phyloP scores from a whole-genome alignment of 2,797 vertebrate genomes.

The Gymnothorax javanicus region DNA sequence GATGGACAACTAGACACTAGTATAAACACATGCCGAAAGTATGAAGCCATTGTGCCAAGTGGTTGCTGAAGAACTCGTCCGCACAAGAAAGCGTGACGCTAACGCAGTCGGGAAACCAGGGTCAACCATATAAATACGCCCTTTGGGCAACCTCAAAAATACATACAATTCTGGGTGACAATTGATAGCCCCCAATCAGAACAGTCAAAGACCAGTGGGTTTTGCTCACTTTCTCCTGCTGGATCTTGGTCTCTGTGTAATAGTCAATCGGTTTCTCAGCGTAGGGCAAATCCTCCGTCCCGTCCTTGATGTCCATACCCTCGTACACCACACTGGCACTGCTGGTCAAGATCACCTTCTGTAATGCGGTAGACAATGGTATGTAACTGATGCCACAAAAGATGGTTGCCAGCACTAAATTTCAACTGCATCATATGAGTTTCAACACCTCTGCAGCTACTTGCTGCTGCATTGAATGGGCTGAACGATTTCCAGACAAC shows the following conservation, averaged over 20 bases:
- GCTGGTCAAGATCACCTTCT: conserved; percentile 95
- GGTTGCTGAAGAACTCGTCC: too few species aligned
- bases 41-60: too few species aligned
- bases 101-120: too few species aligned
- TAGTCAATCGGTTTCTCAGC: conserved; percentile 91
- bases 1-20: too few species aligned
- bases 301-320: conserved; percentile 89
- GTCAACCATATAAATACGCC: too few species aligned
- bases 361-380: not conserved
- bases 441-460: not conserved
- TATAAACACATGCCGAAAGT: too few species aligned
- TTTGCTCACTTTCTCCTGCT: conserved; percentile 85
- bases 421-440: too few species aligned
- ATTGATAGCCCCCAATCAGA: not conserved
- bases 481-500: too few species aligned
- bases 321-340: conserved; percentile 97
- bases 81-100: too few species aligned
- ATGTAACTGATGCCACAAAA: not conserved
- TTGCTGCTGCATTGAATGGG: not conserved
- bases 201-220: not conserved
- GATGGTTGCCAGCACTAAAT: not conserved
- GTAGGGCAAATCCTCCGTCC: conserved; percentile 84
- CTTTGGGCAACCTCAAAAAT: too few species aligned
- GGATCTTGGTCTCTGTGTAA: conserved; percentile 96
- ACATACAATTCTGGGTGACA: too few species aligned